A percentile compares a stretch with the other conserved stretches of the same genome.
These are phyloP conservation scores for Caranx ignobilis DNA, from an alignment of 2,113 vertebrate genomes.

Conservation along the genomic window DNA sequence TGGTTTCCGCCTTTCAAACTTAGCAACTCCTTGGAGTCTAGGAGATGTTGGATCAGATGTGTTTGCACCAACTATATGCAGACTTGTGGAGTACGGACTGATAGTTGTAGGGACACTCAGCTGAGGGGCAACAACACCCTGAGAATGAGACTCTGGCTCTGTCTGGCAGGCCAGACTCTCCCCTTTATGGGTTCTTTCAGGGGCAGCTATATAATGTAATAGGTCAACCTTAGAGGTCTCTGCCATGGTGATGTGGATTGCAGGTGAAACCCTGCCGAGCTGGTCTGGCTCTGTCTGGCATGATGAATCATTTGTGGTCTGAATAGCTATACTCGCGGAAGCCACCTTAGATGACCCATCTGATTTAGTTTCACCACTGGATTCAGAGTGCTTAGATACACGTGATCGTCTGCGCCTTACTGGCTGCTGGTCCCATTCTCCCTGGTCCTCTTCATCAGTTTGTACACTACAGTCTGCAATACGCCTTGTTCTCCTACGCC, in stretches of 20 bases:
- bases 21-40: conserved; percentile 87
- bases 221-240: conserved; percentile 95
- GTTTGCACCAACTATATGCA: conserved; percentile 91
- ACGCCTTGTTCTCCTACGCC: conserved; percentile 90
- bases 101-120: conserved; percentile 92
- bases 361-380: conserved; percentile 86
- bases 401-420: conserved; percentile 92
- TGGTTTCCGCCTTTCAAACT: conserved; percentile 95
- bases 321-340: conserved; percentile 92
- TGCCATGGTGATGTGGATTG: conserved; percentile 94
- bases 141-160: conserved; percentile 91
- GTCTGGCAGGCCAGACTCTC: conserved; percentile 98
- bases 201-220: conserved; percentile 94
- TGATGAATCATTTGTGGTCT: conserved; percentile 96
- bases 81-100: conserved; percentile 92
- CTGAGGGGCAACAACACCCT: conserved; percentile 90
- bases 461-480: conserved; percentile 96
- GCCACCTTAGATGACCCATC: conserved; percentile 83
- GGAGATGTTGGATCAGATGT: conserved; percentile 82
- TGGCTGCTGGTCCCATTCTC: conserved; percentile 94
- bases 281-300: conserved; percentile 96
- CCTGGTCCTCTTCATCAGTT: conserved; percentile 96
- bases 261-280: conserved; percentile 91
- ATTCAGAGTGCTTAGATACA: conserved; percentile 90
- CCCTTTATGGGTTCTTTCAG: conserved; percentile 93